phyloP scores from a whole-genome alignment of 1,140 invertebrate species.

The Campodea augens region DNA sequence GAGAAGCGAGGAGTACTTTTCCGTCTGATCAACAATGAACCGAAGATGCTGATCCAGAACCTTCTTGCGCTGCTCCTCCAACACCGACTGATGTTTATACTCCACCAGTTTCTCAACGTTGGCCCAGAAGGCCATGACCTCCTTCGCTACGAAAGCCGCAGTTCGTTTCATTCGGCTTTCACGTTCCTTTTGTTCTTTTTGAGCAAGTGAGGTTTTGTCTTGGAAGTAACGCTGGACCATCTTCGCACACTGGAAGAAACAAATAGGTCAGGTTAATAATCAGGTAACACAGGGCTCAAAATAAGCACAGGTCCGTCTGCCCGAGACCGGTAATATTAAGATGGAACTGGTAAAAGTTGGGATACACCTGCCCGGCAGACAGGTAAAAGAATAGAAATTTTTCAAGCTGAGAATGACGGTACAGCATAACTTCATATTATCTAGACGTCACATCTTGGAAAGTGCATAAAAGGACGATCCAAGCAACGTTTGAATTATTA shows the following conservation, averaged over 20 bases:
- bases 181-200: conserved; percentile 80
- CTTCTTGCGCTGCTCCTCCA: conserved; percentile 88
- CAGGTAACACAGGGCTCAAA: no score
- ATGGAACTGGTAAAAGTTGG: no score
- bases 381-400: no score
- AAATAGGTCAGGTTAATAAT: conserved; percentile 2
- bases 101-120: conserved; percentile 95
- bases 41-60: conserved; percentile 92
- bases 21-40: conserved; percentile 96
- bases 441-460: no score
- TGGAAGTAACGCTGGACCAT: conserved; percentile 94
- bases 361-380: no score
- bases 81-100: conserved; percentile 74
- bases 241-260: conserved; percentile 25
- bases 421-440: no score
- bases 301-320: no score
- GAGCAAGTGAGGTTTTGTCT: conserved; percentile 72
- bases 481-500: no score
- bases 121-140: conserved; percentile 85
- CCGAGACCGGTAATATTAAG: no score
- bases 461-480: no score
- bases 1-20: conserved; percentile 84
- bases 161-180: conserved; percentile 67
- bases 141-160: conserved; percentile 75
- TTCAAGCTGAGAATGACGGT: no score